Conservation (phyloP, 2,113 vertebrate species). For the Origma solitaria region DNA sequence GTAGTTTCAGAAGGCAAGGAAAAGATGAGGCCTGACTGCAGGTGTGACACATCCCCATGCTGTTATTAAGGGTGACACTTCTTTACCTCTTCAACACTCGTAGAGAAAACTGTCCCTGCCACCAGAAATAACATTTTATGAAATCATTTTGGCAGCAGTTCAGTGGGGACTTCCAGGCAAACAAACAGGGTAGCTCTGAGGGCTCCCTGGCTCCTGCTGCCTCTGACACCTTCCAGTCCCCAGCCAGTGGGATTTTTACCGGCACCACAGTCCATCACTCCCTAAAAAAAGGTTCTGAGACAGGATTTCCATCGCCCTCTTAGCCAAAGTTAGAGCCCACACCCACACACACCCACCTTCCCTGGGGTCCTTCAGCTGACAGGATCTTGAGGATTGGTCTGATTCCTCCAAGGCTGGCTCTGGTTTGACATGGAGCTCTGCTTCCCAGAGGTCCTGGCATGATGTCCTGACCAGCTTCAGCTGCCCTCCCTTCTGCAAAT, state of each 20-base stretch:
- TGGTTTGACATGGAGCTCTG: neutral
- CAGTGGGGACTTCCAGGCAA: neutral
- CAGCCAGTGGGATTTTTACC: neutral
- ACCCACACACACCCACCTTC: neutral
- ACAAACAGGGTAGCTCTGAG: neutral
- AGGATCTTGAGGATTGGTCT: neutral
- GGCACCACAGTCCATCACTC: neutral
- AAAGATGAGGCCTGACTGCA: neutral
- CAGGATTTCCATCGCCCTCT: neutral
- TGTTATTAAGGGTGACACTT: too few species aligned
- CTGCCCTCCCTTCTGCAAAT: neutral
- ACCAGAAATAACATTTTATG: neutral
- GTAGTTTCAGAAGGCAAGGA: neutral
- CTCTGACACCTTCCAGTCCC: neutral
- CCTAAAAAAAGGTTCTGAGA: neutral
- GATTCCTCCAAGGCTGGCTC: neutral
- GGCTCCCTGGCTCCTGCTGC: neutral
- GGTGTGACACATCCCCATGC: neutral
- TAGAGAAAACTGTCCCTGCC: neutral
- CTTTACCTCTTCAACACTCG: neutral
- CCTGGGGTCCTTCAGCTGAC: neutral
- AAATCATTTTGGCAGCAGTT: neutral
- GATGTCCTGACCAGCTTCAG: neutral
- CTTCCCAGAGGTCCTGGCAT: neutral
- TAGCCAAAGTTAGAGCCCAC: fast-evolving